Base-by-base conservation (phyloP, 1,140 invertebrate species). In the Macrostomum lignano region DNA sequence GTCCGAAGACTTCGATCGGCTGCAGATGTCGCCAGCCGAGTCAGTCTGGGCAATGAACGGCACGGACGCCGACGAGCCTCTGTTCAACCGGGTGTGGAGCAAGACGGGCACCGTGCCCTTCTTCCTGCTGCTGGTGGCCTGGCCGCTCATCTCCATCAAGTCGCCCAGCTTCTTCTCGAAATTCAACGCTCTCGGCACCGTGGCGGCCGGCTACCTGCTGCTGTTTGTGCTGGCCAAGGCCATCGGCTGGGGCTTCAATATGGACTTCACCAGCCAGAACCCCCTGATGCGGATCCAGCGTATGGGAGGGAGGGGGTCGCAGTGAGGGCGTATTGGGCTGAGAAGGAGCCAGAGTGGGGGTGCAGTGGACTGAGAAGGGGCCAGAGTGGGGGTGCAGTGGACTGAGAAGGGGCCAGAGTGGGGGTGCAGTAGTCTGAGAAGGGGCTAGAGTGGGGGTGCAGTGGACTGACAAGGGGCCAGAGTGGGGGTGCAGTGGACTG, bases 141-240 rank as follows among this genome's bases (percentile, higher is more conserved):
- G 69, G 45, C 75, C 77, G 1, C 49, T 86, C 13, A 55, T 81
- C 4, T 78, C 73, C 52, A 73, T 84, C 43, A 75, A 69, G 38
- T 76, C 72, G 17, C 68, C 74, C 1, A 73, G 73, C 2, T 81
- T 86, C 51, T 86, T 86, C 53, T 78, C 75, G 4, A 81, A 78
- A 51, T 82, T 86, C 46, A 86, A 82, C 56, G 74, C 76, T 38
- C 60, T 84, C 22, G 79, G 75, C 21, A 78, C 74, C 0, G 45
- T 74, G 6, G 74, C 75, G 21, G 70, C 78, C 3, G 36, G 71
- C 5, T 82, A 77, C 50, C 51, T 82, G 5, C 46, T 78, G 7
- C 44, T 67, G 7, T 81, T 82, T 52, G 68, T 76, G 5, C 37
- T 68, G 2, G 57, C 68, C 17, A 81, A 82, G 54, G 66, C 68